Base-by-base conservation (phyloP, 2,113 vertebrate species). In the Peromyscus polionotus region DNA sequence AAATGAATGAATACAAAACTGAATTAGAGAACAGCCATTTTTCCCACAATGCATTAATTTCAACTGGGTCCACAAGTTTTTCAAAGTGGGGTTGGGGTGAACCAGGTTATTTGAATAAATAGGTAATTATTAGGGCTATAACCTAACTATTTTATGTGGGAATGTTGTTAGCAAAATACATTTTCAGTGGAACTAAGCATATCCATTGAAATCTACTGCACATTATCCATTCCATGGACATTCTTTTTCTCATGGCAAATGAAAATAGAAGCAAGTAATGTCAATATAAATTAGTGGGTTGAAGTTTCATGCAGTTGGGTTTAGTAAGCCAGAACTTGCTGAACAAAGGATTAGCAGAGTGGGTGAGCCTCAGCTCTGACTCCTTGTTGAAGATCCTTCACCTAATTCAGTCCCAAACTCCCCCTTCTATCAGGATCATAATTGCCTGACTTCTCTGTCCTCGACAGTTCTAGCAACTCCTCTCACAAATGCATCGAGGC, bases 221-320 rank as follows among this genome's bases (percentile, higher is more conserved):
- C 19, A 72, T 57, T 48, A 89, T 86, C 91, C n/a, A 77, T 86
- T 68, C 70, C 24, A 68, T 1, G 26, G 61, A 7, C 8, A 80
- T 36, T 91, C 26, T 91, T 93, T 95, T 95, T 67, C 67, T 96
- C 72, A 22, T 17, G 61, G 95, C 95, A 90, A 88, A 54, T 94
- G 39, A 95, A 93, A 92, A 91, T 84, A 92, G 67, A 90, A 94
- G 1, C 75, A 61, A 2, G 1, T 77, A 88, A 59, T 48, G n/a
- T 1, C 28, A 72, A 7, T 59, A 75, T 89, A 75, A 85, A 85
- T 67, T 48, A 92, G 65, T 63, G 65, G 7, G 39, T 48, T 92
- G 92, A 45, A 84, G 85, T 77, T 96, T 83, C 91, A 89, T 67
- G 61, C 17, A 85, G 24, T 65, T 90, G 94, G 48, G 85, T 75